phyloP scores from a whole-genome alignment of 2,888 invertebrate species.

The Meandrusa payeni region DNA sequence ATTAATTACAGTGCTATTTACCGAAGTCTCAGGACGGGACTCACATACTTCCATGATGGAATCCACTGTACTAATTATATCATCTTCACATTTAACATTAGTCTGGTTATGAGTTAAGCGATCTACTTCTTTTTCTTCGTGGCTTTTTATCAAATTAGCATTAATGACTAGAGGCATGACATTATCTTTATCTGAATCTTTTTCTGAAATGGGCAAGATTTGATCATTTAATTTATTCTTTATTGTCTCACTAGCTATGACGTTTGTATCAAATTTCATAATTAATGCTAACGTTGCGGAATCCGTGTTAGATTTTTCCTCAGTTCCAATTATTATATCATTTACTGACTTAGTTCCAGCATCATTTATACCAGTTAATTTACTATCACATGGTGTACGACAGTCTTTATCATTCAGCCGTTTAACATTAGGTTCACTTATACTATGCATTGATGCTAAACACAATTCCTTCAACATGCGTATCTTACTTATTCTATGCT shows the following conservation, averaged over 20 bases:
- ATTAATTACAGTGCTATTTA: not conserved
- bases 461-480: slow-evolving; percentile 67
- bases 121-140: not conserved
- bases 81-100: not conserved
- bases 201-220: slow-evolving; percentile 21
- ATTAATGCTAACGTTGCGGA: slow-evolving; percentile 11
- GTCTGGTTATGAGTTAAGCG: not conserved
- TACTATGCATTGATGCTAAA: slow-evolving; percentile 65
- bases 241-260: slow-evolving; percentile 35
- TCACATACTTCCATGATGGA: not conserved
- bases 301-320: slow-evolving; percentile 32
- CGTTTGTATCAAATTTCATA: slow-evolving; percentile 37
- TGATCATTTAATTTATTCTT: slow-evolving; percentile 21
- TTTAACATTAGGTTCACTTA: slow-evolving; percentile 58
- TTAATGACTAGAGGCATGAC: slow-evolving; percentile 29
- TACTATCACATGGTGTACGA: slow-evolving; percentile 69
- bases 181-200: slow-evolving; percentile 20
- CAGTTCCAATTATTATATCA: slow-evolving; percentile 35
- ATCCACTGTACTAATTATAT: not conserved
- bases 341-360: slow-evolving; percentile 72
- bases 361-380: slow-evolving; percentile 52
- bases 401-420: slow-evolving; percentile 70
- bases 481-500: slow-evolving; percentile 60
- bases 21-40: not conserved
- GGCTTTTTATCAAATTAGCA: slow-evolving; percentile 18